Base-by-base conservation (phyloP, 2,113 vertebrate genomes). In the Seriola aureovittata region DNA sequence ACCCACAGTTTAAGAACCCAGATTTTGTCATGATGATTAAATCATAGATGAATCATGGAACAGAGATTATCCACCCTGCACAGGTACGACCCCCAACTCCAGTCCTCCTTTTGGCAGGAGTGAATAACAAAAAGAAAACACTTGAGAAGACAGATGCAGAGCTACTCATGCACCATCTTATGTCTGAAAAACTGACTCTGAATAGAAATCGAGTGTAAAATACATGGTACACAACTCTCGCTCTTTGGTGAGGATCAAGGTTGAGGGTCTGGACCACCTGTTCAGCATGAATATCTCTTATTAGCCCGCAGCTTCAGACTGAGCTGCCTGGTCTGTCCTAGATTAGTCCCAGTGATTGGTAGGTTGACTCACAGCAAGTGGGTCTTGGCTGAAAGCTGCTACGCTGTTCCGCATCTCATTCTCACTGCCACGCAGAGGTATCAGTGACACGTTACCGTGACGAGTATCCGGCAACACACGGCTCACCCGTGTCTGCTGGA, bases 321-420 rank as follows among this genome's bases (percentile, higher is more conserved):
- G 17, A 82, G 75, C 80, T 34, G 64, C 73, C 69, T 55, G 85
- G 82, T 69, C 89, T 62, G 55, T 73, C 71, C 66, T 40, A 60
- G 88, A 91, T 89, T 85, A 81, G 80, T 75, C 76, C 78, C 62
- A 65, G 68, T 93, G 94, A 96, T 95, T 95, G 86, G 90, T 54
- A 70, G 76, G 84, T 86, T 74, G 78, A 97, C 97, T 98, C 97
- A 99, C 98, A 60, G 96, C 94, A 81, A 98, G 94, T 1, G 95
- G 93, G 89, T 98, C 97, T 4, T 96, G 86, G 57, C 96, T 88
- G 75, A 97, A 97, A 91, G 97, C 96, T 1, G 97, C 97, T 66
- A 99, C 97, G 23, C 97, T 99, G 93, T 95, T 97, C 93, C 98
- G 96, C 96, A 99, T 98, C 91, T 99, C 98, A 6, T 96, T 97